Evolutionary conservation across 2,888 invertebrate species (phyloP), one percentile per base, ranked within the genome.

Genomic region (Drosophila prolongata): DNA sequence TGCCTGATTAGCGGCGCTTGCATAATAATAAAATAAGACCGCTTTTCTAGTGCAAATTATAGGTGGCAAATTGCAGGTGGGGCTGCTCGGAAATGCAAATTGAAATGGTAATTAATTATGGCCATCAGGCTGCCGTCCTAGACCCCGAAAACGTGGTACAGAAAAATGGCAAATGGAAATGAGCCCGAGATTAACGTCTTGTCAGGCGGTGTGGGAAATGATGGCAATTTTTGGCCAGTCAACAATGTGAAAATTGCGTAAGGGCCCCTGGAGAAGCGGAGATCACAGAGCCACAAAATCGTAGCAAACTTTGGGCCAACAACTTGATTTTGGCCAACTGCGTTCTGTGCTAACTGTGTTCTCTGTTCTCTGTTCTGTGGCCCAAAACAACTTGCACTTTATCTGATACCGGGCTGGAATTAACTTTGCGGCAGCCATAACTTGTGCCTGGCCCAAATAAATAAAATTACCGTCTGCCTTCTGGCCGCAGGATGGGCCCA

Each of bases 51-150:
- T 34, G 56, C 65, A 64, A 72, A 71, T 56, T 62, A 71, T 72
- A 62, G 54, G 16, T 62, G 59, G 68, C 43, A 83, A 87, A 87
- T 83, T 83, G 80, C 85, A 83, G 85, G 79, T 85, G 67, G 56
- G 47, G 49, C 24, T 10, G 24, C 14, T 11, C 14, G 37, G 37
- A 44, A 69, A 83, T 83, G 87, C 87, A 83, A 83, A 83, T 83
- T 83, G 83, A 83, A 83, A 83, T 87, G 85, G 85, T 87, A 87
- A 83, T 87, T 83, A 83, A 83, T 87, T 83, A 85, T 87, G 87
- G 83, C 78, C 74, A 87, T 80, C 87, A 67, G 84, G 37, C 81
- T 85, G 76, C 78, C 85, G 85, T 85, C 82, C 82, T 84, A 82
- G 87, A 82, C 87, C 87, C 80, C 83, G 84, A 83, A 70, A 72